A percentile compares a stretch with the other conserved stretches of the same genome.
Conservation (phyloP, 2,888 invertebrate genomes). For the Ligdia adustata region DNA sequence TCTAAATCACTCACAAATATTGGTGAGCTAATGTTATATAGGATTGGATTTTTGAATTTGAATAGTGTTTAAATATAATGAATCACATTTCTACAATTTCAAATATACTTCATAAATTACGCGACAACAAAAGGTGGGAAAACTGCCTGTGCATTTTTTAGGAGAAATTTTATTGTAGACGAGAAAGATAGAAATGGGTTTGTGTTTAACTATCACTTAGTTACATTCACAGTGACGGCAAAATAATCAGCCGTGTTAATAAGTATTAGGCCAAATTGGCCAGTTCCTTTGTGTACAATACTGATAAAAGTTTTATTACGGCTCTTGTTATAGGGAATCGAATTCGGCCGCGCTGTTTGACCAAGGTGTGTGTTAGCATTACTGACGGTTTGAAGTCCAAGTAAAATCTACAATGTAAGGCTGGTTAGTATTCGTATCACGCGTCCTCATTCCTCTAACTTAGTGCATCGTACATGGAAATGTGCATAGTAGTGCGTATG, state of each 20-base stretch:
- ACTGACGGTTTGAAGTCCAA: slow-evolving; percentile 57
- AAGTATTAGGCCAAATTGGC: slow-evolving; percentile 18
- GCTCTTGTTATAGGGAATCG: slow-evolving; percentile 59
- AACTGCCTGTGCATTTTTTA: too few species aligned
- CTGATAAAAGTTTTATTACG: slow-evolving; percentile 56
- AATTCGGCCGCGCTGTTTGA: slow-evolving; percentile 64
- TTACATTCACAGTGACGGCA: slow-evolving; percentile 25
- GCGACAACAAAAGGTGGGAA: too few species aligned
- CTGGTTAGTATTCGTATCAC: slow-evolving; percentile 74
- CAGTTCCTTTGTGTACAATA: slow-evolving; percentile 46
- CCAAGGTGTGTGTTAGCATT: slow-evolving; percentile 60
- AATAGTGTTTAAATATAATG: too few species aligned
- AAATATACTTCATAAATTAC: too few species aligned
- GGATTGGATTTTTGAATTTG: too few species aligned
- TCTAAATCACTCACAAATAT: too few species aligned
- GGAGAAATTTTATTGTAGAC: slow-evolving; percentile 28
- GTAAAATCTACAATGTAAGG: slow-evolving; percentile 63
- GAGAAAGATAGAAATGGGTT: slow-evolving; percentile 32
- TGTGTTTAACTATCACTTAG: slow-evolving; percentile 27
- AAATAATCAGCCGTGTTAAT: slow-evolving; percentile 32
- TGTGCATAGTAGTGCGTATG: slow-evolving; percentile 70
- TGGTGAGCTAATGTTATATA: too few species aligned
- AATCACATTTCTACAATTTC: too few species aligned
- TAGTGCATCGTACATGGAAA: slow-evolving; percentile 76
- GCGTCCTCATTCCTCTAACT: slow-evolving; percentile 73